Evolutionary conservation across 2,113 vertebrate species (phyloP).

Genomic region (Pithys albifrons): DNA sequence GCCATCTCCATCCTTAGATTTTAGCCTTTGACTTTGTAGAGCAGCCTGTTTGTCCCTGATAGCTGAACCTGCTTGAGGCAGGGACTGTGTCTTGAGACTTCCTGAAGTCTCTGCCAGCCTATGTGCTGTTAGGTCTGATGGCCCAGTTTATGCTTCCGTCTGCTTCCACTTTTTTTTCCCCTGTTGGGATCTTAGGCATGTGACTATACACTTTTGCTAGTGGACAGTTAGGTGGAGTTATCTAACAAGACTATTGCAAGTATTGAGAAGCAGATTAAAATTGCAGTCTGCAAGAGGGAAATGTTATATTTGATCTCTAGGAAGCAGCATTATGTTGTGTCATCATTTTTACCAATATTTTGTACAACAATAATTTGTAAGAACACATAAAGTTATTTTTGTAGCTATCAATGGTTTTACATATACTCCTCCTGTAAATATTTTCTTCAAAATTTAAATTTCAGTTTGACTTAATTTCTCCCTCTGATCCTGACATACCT

Average conservation of each 20-base stretch:
- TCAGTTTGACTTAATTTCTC: background rate
- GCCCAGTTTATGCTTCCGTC: background rate
- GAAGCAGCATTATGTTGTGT: background rate
- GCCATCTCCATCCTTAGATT: background rate
- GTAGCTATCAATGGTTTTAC: background rate
- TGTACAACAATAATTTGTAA: background rate
- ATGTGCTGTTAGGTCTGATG: background rate
- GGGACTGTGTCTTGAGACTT: background rate
- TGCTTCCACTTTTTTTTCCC: background rate
- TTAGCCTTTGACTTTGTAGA: background rate
- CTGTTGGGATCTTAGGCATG: background rate
- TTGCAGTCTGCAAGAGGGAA: background rate
- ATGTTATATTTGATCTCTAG: background rate
- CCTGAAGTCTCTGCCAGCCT: background rate
- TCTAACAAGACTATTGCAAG: background rate
- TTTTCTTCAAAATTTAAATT: background rate
- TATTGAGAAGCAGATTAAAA: background rate
- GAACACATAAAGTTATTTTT: background rate
- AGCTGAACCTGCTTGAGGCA: background rate
- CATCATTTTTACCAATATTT: background rate
- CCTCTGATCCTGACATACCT: background rate
- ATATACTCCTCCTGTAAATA: background rate
- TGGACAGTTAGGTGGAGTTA: background rate
- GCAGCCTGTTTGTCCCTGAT: background rate
- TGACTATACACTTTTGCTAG: background rate